Percentiles rank a stretch among this genome's conserved stretches.
Evolutionary conservation across 1,140 invertebrate species (phyloP).

Genomic region (Drosophila leontia): DNA sequence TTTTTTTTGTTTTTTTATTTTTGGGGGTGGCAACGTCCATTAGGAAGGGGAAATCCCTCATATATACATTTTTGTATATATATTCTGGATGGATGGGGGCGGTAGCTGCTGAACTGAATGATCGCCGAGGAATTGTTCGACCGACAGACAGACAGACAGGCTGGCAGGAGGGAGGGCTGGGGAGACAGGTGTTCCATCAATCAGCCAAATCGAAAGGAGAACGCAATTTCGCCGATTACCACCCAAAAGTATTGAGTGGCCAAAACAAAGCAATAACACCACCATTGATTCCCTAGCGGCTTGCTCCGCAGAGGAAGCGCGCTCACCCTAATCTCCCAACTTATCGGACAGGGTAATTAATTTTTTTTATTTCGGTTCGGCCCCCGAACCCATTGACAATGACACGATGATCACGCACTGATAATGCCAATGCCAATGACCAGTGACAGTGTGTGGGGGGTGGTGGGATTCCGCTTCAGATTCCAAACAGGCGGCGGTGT

Average conservation of each 20-base stretch:
- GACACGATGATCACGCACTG: constrained; percentile 67
- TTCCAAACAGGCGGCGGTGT: neutral
- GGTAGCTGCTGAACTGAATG: neutral
- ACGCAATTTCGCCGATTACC: constrained; percentile 46
- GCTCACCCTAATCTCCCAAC: constrained; percentile 36
- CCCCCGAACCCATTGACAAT: constrained; percentile 62
- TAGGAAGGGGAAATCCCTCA: neutral
- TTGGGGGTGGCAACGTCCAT: neutral
- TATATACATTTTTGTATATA: neutral
- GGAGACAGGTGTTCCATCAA: constrained; percentile 42
- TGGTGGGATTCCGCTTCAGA: neutral
- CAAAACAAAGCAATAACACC: constrained; percentile 32
- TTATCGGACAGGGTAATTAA: constrained; percentile 69
- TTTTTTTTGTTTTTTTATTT: neutral
- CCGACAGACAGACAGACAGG: neutral
- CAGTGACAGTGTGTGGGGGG: neutral
- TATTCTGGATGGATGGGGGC: neutral
- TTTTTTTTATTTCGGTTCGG: constrained; percentile 60
- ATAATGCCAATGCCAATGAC: constrained; percentile 55
- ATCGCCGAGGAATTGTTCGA: neutral
- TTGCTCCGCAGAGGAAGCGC: constrained; percentile 11
- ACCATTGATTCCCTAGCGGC: neutral
- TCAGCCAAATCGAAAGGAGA: constrained; percentile 26
- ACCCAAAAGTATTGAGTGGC: constrained; percentile 25
- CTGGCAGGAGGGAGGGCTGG: neutral